A percentile compares a stretch with the other conserved stretches of the same genome.
These are phyloP conservation scores for Calyptomena viridis DNA, from an alignment of 2,113 vertebrate genomes.

Conservation along the genomic window DNA sequence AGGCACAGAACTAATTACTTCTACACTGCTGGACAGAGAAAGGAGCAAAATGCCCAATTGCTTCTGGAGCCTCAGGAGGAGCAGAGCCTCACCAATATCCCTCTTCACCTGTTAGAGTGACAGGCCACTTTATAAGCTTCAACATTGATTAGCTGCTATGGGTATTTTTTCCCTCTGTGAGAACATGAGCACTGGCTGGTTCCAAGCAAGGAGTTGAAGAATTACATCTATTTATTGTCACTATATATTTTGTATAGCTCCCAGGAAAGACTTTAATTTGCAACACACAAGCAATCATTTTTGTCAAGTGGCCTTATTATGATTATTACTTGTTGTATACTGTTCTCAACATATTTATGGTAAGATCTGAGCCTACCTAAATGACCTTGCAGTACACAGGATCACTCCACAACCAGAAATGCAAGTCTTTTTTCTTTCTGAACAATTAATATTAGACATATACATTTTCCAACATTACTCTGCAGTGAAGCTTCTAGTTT, in stretches of 20 bases:
- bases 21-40: not conserved
- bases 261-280: constrained; percentile 27
- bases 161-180: not conserved
- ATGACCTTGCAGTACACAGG: not conserved
- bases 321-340: not conserved
- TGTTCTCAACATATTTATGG: not conserved
- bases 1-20: not conserved
- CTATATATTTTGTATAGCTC: not conserved
- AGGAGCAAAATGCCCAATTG: not conserved
- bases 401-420: not conserved
- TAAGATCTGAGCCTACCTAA: not conserved
- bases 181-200: not conserved
- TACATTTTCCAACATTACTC: not conserved
- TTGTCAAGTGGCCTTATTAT: not conserved
- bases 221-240: constrained; percentile 14
- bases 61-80: not conserved
- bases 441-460: not conserved
- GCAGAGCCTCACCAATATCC: not conserved
- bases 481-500: not conserved
- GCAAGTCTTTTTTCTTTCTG: not conserved
- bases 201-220: constrained; percentile 15
- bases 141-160: not conserved
- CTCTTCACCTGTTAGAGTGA: not conserved
- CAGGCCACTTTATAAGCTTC: constrained; percentile 15
- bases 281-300: not conserved